Conservation (phyloP, 2,797 vertebrate species). For the Melopsittacus undulatus region DNA sequence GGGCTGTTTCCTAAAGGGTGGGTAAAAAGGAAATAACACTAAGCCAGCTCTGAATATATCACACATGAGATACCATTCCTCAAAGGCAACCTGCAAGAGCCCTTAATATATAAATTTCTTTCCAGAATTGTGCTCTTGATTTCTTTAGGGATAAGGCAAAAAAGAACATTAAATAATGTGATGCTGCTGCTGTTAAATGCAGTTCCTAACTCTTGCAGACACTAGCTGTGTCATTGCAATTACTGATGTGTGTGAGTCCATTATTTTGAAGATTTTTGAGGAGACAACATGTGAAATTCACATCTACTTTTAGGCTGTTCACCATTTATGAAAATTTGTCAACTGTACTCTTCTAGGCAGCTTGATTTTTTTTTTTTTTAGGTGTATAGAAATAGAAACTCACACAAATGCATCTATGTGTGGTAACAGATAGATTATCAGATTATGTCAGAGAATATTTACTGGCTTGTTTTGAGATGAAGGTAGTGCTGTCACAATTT, state of each 20-base stretch:
- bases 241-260: background rate
- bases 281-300: background rate
- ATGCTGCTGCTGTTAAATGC: background rate
- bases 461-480: background rate
- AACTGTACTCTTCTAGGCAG: background rate
- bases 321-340: background rate
- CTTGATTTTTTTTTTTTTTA: background rate
- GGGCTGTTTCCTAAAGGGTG: constrained; percentile 21
- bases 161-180: background rate
- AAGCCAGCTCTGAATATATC: constrained; percentile 23
- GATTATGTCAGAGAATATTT: background rate
- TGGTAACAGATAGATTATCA: background rate
- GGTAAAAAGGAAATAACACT: constrained; percentile 18
- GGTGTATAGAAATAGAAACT: background rate
- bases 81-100: constrained; percentile 22
- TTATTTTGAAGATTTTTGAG: background rate
- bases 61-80: background rate
- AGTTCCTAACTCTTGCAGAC: background rate
- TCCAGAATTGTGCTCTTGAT: background rate
- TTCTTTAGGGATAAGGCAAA: background rate
- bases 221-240: background rate
- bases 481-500: background rate
- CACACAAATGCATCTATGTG: background rate
- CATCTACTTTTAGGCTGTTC: background rate
- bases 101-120: background rate